These are phyloP conservation scores for Euwallacea fornicatus DNA, from an alignment of 1,140 invertebrate genomes.

Conservation along the genomic window DNA sequence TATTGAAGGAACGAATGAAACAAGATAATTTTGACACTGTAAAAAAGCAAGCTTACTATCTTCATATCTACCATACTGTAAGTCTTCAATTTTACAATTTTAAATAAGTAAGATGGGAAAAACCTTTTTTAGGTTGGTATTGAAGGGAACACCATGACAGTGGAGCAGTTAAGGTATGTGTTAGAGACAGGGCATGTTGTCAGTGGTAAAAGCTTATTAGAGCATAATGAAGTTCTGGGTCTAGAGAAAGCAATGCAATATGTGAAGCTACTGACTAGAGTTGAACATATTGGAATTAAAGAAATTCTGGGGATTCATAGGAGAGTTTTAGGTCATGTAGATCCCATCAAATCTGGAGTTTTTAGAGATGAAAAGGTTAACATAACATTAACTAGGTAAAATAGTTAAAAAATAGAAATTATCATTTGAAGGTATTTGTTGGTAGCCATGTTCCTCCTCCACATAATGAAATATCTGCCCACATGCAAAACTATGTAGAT, in stretches of 20 bases:
- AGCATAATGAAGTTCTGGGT: conserved; percentile 95
- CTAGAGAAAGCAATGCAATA: conserved; percentile 94
- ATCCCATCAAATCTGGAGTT: conserved; percentile 82
- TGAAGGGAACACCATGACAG: conserved; percentile 95
- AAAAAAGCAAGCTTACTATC: conserved; percentile 93
- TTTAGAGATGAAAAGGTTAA: conserved; percentile 60
- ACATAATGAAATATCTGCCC: conserved; percentile 72
- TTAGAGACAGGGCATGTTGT: conserved; percentile 92
- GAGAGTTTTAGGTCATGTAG: conserved; percentile 90
- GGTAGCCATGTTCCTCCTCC: conserved; percentile 88
- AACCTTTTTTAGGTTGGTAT: conserved; percentile 68
- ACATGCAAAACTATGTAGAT: conserved; percentile 86
- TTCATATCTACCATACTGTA: conserved; percentile 94
- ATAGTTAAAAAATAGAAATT: background rate
- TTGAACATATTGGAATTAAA: conserved; percentile 73
- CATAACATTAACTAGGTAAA: background rate
- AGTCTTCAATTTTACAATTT: conserved; percentile 58
- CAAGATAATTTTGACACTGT: conserved; percentile 76
- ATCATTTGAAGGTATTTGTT: conserved; percentile 71
- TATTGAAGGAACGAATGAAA: conserved; percentile 79
- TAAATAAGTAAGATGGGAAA: background rate
- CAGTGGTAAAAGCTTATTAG: conserved; percentile 90
- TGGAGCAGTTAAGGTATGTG: conserved; percentile 90
- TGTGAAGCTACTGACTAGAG: conserved; percentile 81
- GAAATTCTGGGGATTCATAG: conserved; percentile 93